Evolutionary conservation across 2,797 vertebrate species (phyloP).

Genomic region (Sebastes diploproa): DNA sequence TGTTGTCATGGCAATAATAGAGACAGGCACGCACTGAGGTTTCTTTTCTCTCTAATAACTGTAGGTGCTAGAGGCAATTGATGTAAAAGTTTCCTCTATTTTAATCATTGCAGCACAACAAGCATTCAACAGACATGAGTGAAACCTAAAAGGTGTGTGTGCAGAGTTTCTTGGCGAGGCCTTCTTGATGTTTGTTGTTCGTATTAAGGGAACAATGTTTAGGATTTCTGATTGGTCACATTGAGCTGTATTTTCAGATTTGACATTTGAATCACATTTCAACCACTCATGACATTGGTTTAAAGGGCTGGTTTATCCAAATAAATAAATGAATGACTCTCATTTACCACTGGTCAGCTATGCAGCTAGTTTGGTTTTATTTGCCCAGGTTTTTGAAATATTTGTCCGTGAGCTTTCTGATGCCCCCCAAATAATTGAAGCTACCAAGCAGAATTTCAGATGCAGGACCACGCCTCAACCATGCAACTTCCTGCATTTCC

Average conservation of each 20-base stretch:
- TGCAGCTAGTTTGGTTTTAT: neutral
- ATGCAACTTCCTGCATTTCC: no score
- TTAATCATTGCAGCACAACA: neutral
- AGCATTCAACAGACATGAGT: neutral
- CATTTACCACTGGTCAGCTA: neutral
- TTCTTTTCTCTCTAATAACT: neutral
- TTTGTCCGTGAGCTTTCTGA: neutral
- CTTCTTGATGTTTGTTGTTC: neutral
- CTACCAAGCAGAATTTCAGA: no score
- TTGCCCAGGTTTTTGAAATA: neutral
- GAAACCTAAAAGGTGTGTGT: neutral
- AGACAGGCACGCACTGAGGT: neutral
- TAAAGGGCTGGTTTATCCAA: neutral
- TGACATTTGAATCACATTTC: neutral
- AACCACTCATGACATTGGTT: neutral
- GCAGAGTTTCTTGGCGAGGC: neutral
- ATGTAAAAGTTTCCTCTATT: neutral
- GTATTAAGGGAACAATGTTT: neutral
- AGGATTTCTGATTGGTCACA: neutral
- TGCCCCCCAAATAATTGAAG: neutral
- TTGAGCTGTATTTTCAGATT: neutral
- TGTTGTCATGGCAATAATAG: neutral
- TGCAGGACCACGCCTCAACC: no score
- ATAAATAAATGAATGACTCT: neutral
- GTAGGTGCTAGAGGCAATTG: neutral